Evolutionary conservation across 1,140 invertebrate genomes (phyloP).

Genomic region (Dreissena rostriformis): DNA sequence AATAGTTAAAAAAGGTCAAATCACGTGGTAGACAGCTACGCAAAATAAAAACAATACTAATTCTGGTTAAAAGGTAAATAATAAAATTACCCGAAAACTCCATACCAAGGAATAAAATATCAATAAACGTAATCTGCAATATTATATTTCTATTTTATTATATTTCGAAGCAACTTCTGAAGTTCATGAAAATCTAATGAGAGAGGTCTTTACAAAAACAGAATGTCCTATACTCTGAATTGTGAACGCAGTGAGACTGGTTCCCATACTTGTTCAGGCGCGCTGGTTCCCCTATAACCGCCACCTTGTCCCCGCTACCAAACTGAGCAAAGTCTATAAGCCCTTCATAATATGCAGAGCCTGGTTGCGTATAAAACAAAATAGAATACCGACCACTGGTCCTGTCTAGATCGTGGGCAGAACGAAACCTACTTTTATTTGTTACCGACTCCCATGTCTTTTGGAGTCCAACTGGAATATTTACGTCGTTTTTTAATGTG

Average conservation of each 20-base stretch:
- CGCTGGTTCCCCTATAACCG: slow-evolving; percentile 71
- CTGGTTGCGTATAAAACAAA: slow-evolving; percentile 69
- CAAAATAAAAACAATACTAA: too few relatives aligned
- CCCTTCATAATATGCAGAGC: slow-evolving; percentile 75
- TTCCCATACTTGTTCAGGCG: slow-evolving; percentile 74
- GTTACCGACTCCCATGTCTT: background rate
- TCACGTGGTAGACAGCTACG: too few relatives aligned
- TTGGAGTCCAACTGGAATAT: slow-evolving; percentile 27
- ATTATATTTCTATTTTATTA: too few relatives aligned
- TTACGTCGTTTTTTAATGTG: slow-evolving; percentile 45
- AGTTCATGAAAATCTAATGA: too few relatives aligned
- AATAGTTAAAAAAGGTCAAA: too few relatives aligned
- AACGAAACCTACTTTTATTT: background rate
- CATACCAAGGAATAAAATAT: too few relatives aligned
- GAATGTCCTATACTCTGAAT: slow-evolving; percentile 68
- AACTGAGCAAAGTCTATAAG: slow-evolving; percentile 42
- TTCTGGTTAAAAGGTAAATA: too few relatives aligned
- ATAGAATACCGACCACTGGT: slow-evolving; percentile 56
- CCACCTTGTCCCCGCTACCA: slow-evolving; percentile 43
- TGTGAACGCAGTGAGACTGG: slow-evolving; percentile 74
- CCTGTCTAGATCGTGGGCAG: background rate
- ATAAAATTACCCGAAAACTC: too few relatives aligned
- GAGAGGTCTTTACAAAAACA: slow-evolving; percentile 67
- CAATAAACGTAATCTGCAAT: too few relatives aligned
- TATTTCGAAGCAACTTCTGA: too few relatives aligned